Evolutionary conservation across 2,113 vertebrate genomes (phyloP), one percentile per base, ranked within the genome.

Genomic region (Carassius carassius): DNA sequence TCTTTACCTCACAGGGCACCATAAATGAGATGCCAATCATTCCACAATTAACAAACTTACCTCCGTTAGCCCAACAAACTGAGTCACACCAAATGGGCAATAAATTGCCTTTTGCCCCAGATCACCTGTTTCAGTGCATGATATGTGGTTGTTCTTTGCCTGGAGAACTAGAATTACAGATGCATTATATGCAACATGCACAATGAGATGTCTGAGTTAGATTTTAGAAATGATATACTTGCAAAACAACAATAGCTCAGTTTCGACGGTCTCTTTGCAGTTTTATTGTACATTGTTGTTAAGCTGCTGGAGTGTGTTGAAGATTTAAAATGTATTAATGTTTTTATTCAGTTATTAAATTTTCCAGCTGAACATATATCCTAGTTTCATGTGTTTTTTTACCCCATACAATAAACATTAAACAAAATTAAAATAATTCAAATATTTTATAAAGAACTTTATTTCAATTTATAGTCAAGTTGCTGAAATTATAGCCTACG

Each of bases 141-240:
- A 92, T 95, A 88, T 95, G 95, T 35, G 94, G 95, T 11, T 89
- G 92, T 86, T 92, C 94, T 58, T 88, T 95, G 23, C 90, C 93
- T 11, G 92, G 92, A 54, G 94, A 95, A 85, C 81, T 94, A 83
- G 94, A 95, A 89, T 90, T 95, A 89, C 94, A 95, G 79, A 90
- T 94, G 92, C 95, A 95, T 91, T 95, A 95, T 90, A 86, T 95
- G 91, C 93, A 95, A 89, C 95, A 95, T 89, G 92, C 94, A 84
- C 92, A 95, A 90, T 93, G 94, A 88, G 91, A 95, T 79, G 93
- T 94, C 47, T 95, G 87, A 95, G 70, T 77, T 44, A 93, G 87
- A 95, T 78, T 75, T 16, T 23, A 63, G 47, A 74, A 74, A 67
- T 78, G 73, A 49, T 73, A 74, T 14, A 79, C 65, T 23, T 29